Percentiles rank a stretch among this genome's conserved stretches.
phyloP scores from a whole-genome alignment of 2,113 vertebrate species.

The Corydoras sp. region DNA sequence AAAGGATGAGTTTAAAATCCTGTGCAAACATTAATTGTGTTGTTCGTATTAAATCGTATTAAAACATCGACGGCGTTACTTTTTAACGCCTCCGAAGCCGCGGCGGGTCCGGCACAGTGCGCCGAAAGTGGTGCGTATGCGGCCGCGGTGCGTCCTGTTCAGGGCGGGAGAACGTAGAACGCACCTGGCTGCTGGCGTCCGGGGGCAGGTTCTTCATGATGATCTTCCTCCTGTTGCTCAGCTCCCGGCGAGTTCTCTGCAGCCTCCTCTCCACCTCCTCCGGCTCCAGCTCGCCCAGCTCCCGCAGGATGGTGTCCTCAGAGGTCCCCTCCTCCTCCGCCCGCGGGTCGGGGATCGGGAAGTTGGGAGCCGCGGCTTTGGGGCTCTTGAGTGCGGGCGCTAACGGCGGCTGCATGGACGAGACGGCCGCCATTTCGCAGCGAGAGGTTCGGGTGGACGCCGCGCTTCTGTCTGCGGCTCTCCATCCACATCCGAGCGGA shows the following conservation, averaged over 20 bases:
- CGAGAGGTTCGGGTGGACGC: slow-evolving; percentile 44
- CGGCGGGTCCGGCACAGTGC: neutral
- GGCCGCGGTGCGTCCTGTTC: neutral
- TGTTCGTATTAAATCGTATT: too few relatives aligned
- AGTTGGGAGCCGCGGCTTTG: slow-evolving; percentile 57
- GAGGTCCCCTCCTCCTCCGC: slow-evolving; percentile 55
- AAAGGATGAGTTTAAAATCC: too few relatives aligned
- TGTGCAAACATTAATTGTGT: too few relatives aligned
- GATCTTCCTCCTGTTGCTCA: slow-evolving; percentile 92
- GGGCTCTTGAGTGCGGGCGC: slow-evolving; percentile 59
- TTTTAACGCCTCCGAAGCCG: neutral
- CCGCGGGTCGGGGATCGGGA: slow-evolving; percentile 58
- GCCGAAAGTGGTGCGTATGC: neutral
- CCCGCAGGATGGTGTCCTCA: slow-evolving; percentile 56
- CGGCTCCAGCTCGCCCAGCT: slow-evolving; percentile 66
- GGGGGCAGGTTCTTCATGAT: slow-evolving; percentile 86
- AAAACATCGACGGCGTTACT: too few relatives aligned
- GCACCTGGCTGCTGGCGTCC: slow-evolving; percentile 86
- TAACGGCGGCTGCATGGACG: slow-evolving; percentile 70
- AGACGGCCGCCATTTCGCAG: slow-evolving; percentile 74
- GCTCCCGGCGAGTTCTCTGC: slow-evolving; percentile 78
- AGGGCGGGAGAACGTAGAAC: neutral
- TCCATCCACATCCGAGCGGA: slow-evolving; percentile 24
- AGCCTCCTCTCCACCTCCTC: slow-evolving; percentile 76
- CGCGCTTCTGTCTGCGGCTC: slow-evolving; percentile 37